Base-by-base conservation (phyloP, 2,797 vertebrate genomes). In the Myotis myotis region DNA sequence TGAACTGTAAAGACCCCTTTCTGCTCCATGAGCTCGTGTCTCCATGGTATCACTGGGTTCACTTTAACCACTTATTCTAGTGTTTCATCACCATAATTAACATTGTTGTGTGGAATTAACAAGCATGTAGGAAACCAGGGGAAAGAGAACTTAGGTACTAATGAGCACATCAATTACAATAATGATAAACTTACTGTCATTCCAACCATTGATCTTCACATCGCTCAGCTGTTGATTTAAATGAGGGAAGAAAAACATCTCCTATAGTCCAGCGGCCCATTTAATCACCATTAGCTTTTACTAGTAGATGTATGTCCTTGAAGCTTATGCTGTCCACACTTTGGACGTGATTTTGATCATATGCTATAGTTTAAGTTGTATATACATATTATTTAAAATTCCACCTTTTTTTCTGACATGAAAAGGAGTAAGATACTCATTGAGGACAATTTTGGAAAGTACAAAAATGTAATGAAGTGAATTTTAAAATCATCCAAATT, bases 101-200 rank as follows among this genome's bases (percentile, higher is more conserved):
- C 84, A 85, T 22, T 44, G 36, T 66, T 91, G 51, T 70, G 78
- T 88, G 80, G 38, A 88, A 96, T 87, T 94, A 96, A 76, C 64
- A 88, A 92, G 90, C 15, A 66, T 87, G 88, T 66, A 62, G 70
- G 79, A 96, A 97, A 79, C 60, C 33, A 87, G 72, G 44, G 51
- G 36, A 85, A 81, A 83, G 88, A 74, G 33, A 81, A 55, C 49
- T 47, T 49, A 91, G 81, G 76, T 93, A 55, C 93, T 97, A 96
- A 97, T 91, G 96, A 97, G 88, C 75, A 93, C 86, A 96, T 95
- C 94, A 93, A 87, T 96, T 97, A 97, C 49, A 89, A 84, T 91
- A 96, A 96, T 89, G 95, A 96, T 90, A 71, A 97, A 97, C 70
- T 94, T 86, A 75, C 95, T 93, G 93, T 97, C 97, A 95, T 96